Conservation (phyloP, 2,888 invertebrate species). For the Leptinotarsa rubiginosa region DNA sequence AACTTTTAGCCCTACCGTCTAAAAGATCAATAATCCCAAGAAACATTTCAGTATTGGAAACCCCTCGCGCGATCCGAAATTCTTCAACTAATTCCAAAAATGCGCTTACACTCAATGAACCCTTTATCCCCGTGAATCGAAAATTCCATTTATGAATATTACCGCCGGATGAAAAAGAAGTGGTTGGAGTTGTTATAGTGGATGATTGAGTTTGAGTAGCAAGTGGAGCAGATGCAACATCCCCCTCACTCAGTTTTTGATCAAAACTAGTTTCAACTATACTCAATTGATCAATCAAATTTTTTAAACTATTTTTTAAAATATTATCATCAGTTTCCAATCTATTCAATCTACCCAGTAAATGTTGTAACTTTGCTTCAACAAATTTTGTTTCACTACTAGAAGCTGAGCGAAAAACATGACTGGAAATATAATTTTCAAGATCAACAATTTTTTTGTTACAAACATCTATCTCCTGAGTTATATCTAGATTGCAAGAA, state of each 20-base stretch:
- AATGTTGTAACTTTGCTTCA: neutral
- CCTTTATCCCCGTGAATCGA: neutral
- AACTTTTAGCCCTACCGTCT: neutral
- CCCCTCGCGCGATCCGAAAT: neutral
- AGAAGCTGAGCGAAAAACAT: neutral
- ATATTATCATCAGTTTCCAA: neutral
- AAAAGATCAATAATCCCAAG: neutral
- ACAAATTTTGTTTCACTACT: neutral
- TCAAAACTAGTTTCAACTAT: neutral
- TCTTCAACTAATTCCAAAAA: conserved; percentile 10
- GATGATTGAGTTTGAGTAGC: neutral
- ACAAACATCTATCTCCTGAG: neutral
- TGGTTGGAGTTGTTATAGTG: neutral
- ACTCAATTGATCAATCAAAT: neutral
- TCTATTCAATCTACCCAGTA: neutral
- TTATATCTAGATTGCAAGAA: neutral
- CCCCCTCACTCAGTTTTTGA: neutral
- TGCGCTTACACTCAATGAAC: neutral
- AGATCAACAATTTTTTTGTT: neutral
- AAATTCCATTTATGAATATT: neutral
- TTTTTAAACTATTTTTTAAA: neutral
- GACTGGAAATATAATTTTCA: neutral
- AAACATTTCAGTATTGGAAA: neutral
- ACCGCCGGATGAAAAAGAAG: neutral
- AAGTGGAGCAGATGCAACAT: neutral